phyloP scores from a whole-genome alignment of 2,888 invertebrate species.

The Sesia apiformis region DNA sequence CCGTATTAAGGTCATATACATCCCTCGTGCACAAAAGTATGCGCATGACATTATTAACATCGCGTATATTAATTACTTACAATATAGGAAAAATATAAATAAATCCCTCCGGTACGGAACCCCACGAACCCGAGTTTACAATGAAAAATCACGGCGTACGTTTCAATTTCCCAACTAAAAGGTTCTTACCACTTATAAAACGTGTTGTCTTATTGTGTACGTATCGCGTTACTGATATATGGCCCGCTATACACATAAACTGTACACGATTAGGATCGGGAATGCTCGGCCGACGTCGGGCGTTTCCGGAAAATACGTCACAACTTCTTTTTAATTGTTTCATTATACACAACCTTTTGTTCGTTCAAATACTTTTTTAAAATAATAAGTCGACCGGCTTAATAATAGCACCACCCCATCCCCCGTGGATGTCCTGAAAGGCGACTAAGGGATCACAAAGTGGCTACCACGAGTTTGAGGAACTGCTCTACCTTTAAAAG shows the following conservation, averaged over 20 bases:
- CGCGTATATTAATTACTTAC: too few relatives aligned
- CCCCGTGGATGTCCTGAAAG: too few relatives aligned
- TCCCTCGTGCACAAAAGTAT: too few relatives aligned
- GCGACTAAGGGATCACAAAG: too few relatives aligned
- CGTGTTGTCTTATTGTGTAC: not conserved
- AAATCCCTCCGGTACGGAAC: not conserved
- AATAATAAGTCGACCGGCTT: too few relatives aligned
- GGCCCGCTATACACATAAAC: not conserved
- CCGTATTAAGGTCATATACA: too few relatives aligned
- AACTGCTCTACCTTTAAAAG: too few relatives aligned
- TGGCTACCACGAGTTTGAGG: too few relatives aligned
- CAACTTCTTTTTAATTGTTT: not conserved
- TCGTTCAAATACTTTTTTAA: too few relatives aligned
- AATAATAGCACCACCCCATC: too few relatives aligned
- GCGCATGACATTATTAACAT: too few relatives aligned
- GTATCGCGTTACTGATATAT: constrained; percentile 3
- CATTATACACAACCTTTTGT: not conserved
- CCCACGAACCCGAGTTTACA: not conserved
- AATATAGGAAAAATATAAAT: too few relatives aligned
- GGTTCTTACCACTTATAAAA: constrained; percentile 2
- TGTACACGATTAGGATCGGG: not conserved
- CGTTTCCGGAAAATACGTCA: not conserved
- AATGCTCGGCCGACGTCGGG: not conserved
- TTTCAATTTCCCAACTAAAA: constrained; percentile 3
- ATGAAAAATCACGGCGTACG: constrained; percentile 1